Base-by-base conservation (phyloP, 2,888 invertebrate genomes). In the Cordilura impudica region DNA sequence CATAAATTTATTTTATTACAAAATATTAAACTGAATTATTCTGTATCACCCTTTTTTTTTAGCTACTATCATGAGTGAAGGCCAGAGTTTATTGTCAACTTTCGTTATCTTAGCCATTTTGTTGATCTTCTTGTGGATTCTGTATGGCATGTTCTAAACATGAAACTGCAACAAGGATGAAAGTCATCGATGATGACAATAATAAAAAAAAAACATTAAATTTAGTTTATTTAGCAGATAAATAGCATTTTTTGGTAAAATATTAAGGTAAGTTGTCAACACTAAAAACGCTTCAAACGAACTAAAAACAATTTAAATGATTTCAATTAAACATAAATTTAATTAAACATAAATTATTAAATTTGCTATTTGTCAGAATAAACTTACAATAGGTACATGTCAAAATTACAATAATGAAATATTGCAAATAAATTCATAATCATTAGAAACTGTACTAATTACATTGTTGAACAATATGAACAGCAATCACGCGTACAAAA, bases 21-120 rank as follows among this genome's bases (percentile, higher is more conserved):
- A n/a, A 39, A 7, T 39, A 35, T 4, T n/a, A n/a, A n/a, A n/a
- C n/a, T 39, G 4, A 35, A 29, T 26, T 49, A 31, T 23, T 67
- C 21, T 3, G 8, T 10, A 7, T 29, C n/a, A n/a, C n/a, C n/a
- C n/a, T 53, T 54, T 31, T 5, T n/a, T 69, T 76, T 16, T 29
- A 77, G 77, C 56, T 19, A 18, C 39, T 78, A 87, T 84, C 60
- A 89, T 89, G 89, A 86, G 83, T 84, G 94, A 94, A 91, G 92
- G 93, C 77, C 92, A 92, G 81, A 94, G 92, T 88, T 91, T 94
- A 82, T 90, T 94, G 85, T 93, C 93, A 86, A 94, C 94, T 83
- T 94, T 94, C 87, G 89, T 93, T 84, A 94, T 94, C 87, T 89
- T 94, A 87, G 92, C 94, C 84, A 90, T 93, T 49, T 91, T 94